Evolutionary conservation across 2,113 vertebrate genomes (phyloP).

Genomic region (Thermophis baileyi): DNA sequence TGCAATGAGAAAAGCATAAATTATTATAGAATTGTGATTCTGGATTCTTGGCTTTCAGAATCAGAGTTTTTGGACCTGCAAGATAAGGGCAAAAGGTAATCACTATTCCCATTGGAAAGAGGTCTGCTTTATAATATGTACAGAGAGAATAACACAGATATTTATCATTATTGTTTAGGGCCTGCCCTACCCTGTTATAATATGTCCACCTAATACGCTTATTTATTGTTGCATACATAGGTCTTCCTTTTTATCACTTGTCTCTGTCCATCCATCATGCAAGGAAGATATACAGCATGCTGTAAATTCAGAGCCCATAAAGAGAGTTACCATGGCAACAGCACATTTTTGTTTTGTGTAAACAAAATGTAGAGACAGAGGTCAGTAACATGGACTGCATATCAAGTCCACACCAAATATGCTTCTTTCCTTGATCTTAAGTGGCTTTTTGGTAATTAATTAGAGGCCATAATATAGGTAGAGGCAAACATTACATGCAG

Average conservation of each 20-base stretch:
- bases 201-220: conserved; percentile 27
- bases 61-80: neutral
- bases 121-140: conserved; percentile 24
- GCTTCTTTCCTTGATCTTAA: conserved; percentile 1
- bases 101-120: conserved; percentile 25
- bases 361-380: conserved; percentile 30
- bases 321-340: conserved; percentile 62
- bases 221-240: conserved; percentile 33
- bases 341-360: conserved; percentile 50
- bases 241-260: conserved; percentile 50
- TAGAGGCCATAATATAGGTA: conserved; percentile 11
- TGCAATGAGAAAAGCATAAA: conserved; percentile 30
- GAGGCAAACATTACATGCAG: neutral
- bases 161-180: conserved; percentile 25
- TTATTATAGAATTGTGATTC: conserved; percentile 14
- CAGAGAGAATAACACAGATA: neutral
- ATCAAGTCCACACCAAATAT: conserved; percentile 42
- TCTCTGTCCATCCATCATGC: conserved; percentile 47
- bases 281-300: conserved; percentile 56
- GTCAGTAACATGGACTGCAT: conserved; percentile 20
- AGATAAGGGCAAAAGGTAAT: neutral
- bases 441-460: conserved; percentile 29
- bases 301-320: conserved; percentile 45
- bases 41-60: neutral
- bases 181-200: conserved; percentile 17